phyloP scores from a whole-genome alignment of 2,888 invertebrate genomes.

The Eupithecia dodoneata region DNA sequence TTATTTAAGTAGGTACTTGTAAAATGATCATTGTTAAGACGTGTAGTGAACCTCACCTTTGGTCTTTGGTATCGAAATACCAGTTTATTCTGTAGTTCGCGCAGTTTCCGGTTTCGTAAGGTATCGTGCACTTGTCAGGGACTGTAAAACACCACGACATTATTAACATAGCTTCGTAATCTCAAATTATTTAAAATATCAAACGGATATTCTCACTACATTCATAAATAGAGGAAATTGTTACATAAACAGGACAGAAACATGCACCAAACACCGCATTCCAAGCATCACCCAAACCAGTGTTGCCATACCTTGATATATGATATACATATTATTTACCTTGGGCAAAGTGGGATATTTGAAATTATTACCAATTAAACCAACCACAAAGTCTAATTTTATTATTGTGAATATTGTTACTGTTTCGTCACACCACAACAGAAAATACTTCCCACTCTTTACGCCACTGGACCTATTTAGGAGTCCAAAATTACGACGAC shows the following conservation, averaged over 20 bases:
- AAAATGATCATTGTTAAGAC: background rate
- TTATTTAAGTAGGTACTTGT: background rate
- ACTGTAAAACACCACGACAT: conserved; percentile 52
- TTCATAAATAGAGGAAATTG: conserved; percentile 10
- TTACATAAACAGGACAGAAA: conserved; percentile 3
- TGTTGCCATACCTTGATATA: background rate
- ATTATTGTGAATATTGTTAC: background rate
- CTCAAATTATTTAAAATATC: background rate
- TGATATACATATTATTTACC: background rate
- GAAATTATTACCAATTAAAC: background rate
- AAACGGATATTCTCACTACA: background rate
- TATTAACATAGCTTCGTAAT: background rate
- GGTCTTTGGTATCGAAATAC: conserved; percentile 92
- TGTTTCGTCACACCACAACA: background rate
- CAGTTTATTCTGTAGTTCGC: conserved; percentile 89
- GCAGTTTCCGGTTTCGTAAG: conserved; percentile 91
- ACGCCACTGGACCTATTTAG: background rate
- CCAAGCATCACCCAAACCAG: conserved; percentile 2
- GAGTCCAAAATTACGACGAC: background rate
- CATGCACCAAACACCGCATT: conserved; percentile 18
- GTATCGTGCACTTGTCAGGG: conserved; percentile 87
- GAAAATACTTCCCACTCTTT: background rate
- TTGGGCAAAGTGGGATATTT: background rate
- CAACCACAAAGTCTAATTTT: background rate
- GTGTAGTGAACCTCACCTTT: conserved; percentile 60